These are phyloP conservation scores for Mesitornis unicolor DNA, from an alignment of 2,113 vertebrate genomes.

Conservation along the genomic window DNA sequence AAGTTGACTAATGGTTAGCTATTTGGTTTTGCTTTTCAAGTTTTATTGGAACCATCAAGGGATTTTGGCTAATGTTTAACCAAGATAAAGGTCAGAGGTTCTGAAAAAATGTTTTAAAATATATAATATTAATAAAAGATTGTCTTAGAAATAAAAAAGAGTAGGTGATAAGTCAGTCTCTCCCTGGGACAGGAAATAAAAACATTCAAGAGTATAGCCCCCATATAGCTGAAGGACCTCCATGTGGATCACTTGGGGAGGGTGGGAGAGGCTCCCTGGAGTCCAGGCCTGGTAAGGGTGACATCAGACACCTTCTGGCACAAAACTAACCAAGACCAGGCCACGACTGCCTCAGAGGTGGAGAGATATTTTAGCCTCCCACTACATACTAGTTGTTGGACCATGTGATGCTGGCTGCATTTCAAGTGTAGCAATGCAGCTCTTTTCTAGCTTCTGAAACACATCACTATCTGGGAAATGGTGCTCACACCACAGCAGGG, in stretches of 20 bases:
- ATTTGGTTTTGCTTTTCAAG: slow-evolving; percentile 3
- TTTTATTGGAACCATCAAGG: background rate
- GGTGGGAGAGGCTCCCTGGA: background rate
- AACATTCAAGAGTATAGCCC: background rate
- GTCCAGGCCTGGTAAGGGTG: background rate
- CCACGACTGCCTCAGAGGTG: background rate
- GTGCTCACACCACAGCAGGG: background rate
- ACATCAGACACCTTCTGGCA: background rate
- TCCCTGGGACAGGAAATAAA: background rate
- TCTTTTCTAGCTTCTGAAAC: background rate
- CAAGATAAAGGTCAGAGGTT: background rate
- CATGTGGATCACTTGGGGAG: background rate
- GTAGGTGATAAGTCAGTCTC: background rate
- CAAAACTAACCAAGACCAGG: background rate
- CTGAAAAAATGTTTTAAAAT: background rate
- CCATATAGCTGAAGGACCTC: rapidly evolving
- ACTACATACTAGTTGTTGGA: background rate
- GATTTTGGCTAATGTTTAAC: slow-evolving; percentile 1
- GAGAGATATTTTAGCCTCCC: background rate
- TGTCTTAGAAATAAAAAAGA: background rate
- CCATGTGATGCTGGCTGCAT: rapidly evolving
- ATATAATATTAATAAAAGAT: background rate
- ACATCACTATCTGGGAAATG: background rate
- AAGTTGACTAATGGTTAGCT: background rate
- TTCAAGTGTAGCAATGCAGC: background rate